Base-by-base conservation (phyloP, 1,140 invertebrate species). In the Heliothis virescens region DNA sequence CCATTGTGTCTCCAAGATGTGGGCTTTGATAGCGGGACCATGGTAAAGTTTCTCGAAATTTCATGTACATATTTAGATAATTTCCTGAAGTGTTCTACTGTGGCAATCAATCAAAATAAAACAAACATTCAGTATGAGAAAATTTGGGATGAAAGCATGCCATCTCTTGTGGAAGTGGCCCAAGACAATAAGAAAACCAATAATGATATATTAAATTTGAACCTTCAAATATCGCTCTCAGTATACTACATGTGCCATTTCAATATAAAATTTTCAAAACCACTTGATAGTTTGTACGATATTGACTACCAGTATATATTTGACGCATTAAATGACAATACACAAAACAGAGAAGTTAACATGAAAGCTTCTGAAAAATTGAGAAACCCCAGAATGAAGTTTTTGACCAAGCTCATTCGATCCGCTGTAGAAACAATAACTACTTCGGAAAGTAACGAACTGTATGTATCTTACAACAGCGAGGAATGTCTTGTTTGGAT, bases 201-300 rank as follows among this genome's bases (percentile, higher is more conserved):
- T 91, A 96, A 96, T 80, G 96, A 97, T 82, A 95, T 98, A 75
- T 90, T 99, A 3, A 96, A 97, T 82, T 94, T 98, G 79, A 98
- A 98, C 89, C 96, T 96, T 81, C 97, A 98, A 92, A 93, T 99
- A 11, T 96, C 96, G 11, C 95, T 96, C 65, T 96, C 97, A 1
- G 94, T 99, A 59, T 96, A 97, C 80, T 97, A 98, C 89, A 96
- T 98, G 79, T 96, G 97, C 12, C 95, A 96, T 63, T 98, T 99
- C 86, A 96, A 96, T 83, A 89, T 99, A 48, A 98, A 97, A 89
- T 94, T 96, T 79, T 91, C 96, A 41, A 98, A 97, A 89, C 96
- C 98, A 41, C 89, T 98, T 82, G 95, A 96, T 89, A 96, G 96
- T 83, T 93, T 99, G 4, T 99, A 98, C 86, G 98, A 98, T 89